Evolutionary conservation across 2,888 invertebrate species (phyloP), one percentile per base, ranked within the genome.

Genomic region (Ophioninae sp.): DNA sequence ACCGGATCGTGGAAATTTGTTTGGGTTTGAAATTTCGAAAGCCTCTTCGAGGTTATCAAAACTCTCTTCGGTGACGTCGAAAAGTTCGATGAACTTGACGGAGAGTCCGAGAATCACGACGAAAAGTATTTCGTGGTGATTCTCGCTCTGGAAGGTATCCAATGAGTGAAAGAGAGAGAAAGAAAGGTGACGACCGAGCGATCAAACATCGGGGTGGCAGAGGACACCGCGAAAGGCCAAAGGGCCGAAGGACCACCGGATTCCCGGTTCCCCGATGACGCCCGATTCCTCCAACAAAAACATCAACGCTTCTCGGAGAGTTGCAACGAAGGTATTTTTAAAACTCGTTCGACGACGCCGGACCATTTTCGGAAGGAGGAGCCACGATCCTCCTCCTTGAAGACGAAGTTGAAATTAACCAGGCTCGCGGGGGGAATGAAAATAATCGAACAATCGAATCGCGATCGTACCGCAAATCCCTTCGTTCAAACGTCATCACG

Each of bases 311-410:
- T 77, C 57, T 69, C 50, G n/a, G n/a, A 69, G 56, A 69, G 65
- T 62, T 72, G 81, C 59, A 68, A n/a, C 82, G 77, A 78, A 85
- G 86, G 81, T 88, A 89, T 89, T 89, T 89, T 89, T 88, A 89
- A 89, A 88, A 89, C 89, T 88, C 87, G 88, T 86, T 87, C 86
- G 87, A 85, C 88, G 82, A 83, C 85, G 86, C 82, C 86, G 37
- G 80, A 74, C 88, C 88, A 84, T 88, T 85, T 88, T 86, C 83
- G 85, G 86, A 57, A 68, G 77, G 44, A 65, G 73, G 21, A 62
- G 21, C 57, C 56, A 23, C n/a, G n/a, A n/a, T n/a, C n/a, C n/a
- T 59, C 69, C 79, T 79, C 67, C 65, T 78, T 61, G 75, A 78
- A 81, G 69, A 78, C 61, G 56, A 59, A 59, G 10, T 68, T 69